These are phyloP conservation scores for Drosophila flavopinicola DNA, from an alignment of 2,888 invertebrate species.

Conservation along the genomic window DNA sequence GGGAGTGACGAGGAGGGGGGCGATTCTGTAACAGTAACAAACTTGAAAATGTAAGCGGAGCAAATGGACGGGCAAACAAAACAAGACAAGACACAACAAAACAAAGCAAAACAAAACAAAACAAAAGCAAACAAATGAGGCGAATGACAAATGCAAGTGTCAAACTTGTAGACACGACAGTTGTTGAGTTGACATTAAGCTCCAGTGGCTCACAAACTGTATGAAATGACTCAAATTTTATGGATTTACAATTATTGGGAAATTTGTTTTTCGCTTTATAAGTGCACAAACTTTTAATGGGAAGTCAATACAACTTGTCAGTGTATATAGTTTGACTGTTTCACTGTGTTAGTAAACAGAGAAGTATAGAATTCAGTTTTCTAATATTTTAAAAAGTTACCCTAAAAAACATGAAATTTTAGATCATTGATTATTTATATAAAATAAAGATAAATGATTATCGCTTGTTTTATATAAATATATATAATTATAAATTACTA, in stretches of 20 bases:
- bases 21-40: slow-evolving; percentile 60
- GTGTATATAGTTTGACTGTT: background rate
- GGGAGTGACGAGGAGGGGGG: background rate
- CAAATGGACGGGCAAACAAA: slow-evolving; percentile 68
- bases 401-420: too few species aligned
- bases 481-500: too few species aligned
- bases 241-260: slow-evolving; percentile 20
- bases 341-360: too few species aligned
- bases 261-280: slow-evolving; percentile 1
- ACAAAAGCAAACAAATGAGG: slow-evolving; percentile 54
- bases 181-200: slow-evolving; percentile 62
- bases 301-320: background rate
- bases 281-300: background rate
- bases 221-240: slow-evolving; percentile 2
- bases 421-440: too few species aligned
- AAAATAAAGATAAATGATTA: too few species aligned
- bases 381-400: too few species aligned
- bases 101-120: slow-evolving; percentile 37
- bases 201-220: slow-evolving; percentile 50
- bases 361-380: too few species aligned
- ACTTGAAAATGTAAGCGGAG: slow-evolving; percentile 57
- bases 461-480: too few species aligned
- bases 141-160: slow-evolving; percentile 75
- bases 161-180: slow-evolving; percentile 48
- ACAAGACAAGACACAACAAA: slow-evolving; percentile 37